Conservation (phyloP, 2,888 invertebrate genomes). For the Caenorhabditis wallacei region DNA sequence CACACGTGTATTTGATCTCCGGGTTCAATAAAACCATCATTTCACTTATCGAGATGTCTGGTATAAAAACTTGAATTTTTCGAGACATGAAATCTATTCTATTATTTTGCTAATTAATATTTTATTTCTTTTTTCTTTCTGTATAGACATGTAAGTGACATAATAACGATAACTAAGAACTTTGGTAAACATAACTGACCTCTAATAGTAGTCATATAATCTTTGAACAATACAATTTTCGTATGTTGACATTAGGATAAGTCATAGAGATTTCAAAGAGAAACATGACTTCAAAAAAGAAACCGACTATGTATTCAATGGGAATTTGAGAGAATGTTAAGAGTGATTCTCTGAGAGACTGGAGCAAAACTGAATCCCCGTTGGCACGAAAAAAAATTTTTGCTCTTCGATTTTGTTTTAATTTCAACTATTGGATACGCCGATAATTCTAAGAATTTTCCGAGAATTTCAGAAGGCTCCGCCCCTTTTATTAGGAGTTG, state of each 20-base stretch:
- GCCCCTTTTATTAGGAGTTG: no score
- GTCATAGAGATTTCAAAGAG: slow-evolving; percentile 2
- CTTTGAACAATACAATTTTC: slow-evolving; percentile 19
- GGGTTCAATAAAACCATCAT: slow-evolving; percentile 26
- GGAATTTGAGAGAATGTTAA: no score
- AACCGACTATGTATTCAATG: background rate
- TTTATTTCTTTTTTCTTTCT: no score
- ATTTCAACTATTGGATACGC: no score
- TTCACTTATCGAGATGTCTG: background rate
- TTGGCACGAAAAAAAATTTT: no score
- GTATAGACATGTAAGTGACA: slow-evolving; percentile 20
- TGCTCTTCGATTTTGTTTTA: no score
- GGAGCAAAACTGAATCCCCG: no score
- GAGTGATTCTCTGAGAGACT: no score
- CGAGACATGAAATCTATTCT: no score
- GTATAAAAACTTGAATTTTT: slow-evolving; percentile 7
- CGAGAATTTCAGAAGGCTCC: no score
- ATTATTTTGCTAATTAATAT: no score
- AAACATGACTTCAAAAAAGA: slow-evolving; percentile 20
- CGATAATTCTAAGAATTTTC: no score
- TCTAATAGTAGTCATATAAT: slow-evolving; percentile 16
- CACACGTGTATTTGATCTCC: slow-evolving; percentile 10
- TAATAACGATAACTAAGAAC: slow-evolving; percentile 20
- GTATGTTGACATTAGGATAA: slow-evolving; percentile 16
- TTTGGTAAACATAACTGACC: slow-evolving; percentile 33